These are phyloP conservation scores for Drosophila atripex DNA, from an alignment of 2,888 invertebrate genomes.

Conservation along the genomic window DNA sequence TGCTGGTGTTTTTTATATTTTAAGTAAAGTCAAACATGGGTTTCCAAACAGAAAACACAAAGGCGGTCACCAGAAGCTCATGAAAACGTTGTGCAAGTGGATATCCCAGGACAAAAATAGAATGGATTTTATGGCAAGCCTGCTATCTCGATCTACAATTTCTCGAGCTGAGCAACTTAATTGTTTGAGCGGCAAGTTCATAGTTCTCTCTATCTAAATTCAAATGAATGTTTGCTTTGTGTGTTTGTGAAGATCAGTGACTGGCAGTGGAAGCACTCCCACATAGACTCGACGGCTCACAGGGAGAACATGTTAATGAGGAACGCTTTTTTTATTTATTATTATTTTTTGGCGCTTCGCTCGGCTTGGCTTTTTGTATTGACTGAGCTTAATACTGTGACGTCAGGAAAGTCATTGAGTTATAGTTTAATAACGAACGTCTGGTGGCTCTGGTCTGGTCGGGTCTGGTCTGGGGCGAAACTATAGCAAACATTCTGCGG, in stretches of 20 bases:
- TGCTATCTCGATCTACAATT: slow-evolving; percentile 1
- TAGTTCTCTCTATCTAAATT: slow-evolving; percentile 1
- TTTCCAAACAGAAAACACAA: slow-evolving; percentile 16
- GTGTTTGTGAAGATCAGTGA: slow-evolving; percentile 21
- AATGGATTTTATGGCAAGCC: neutral
- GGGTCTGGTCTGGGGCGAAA: slow-evolving; percentile 44
- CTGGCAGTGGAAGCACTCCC: slow-evolving; percentile 22
- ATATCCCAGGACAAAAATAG: neutral
- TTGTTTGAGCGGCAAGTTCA: slow-evolving; percentile 28
- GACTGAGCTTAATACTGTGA: slow-evolving; percentile 69
- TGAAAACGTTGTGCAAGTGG: neutral
- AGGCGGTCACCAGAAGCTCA: slow-evolving; percentile 10
- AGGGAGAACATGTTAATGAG: slow-evolving; percentile 39
- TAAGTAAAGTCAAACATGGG: slow-evolving; percentile 24
- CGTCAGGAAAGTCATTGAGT: slow-evolving; percentile 77
- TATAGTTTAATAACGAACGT: slow-evolving; percentile 70
- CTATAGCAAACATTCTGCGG: slow-evolving; percentile 56
- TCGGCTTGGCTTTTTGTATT: slow-evolving; percentile 20
- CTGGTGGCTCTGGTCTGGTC: slow-evolving; percentile 7
- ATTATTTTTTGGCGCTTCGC: slow-evolving; percentile 17
- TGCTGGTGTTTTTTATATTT: slow-evolving; percentile 6
- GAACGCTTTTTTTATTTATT: slow-evolving; percentile 16
- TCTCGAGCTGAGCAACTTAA: slow-evolving; percentile 3
- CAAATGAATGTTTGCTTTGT: neutral
- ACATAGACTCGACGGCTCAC: slow-evolving; percentile 10